A percentile compares a stretch with the other conserved stretches of the same genome.
phyloP scores from a whole-genome alignment of 2,888 invertebrate species.

The Drosophila leonis region DNA sequence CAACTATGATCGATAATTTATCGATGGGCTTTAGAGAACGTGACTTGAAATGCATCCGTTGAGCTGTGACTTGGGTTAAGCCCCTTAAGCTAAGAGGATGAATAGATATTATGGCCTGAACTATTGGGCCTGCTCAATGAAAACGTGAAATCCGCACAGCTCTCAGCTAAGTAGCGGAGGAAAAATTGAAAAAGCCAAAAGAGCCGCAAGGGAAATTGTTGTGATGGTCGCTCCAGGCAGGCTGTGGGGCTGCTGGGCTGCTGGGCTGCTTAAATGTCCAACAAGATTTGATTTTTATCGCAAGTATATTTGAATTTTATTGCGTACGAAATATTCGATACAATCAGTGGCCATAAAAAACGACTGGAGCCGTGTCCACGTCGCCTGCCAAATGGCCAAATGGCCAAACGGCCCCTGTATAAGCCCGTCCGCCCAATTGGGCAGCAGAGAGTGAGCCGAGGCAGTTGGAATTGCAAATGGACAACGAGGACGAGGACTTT shows the following conservation, averaged over 20 bases:
- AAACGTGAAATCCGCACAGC: constrained; percentile 16
- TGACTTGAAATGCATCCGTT: neutral
- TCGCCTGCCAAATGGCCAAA: constrained; percentile 62
- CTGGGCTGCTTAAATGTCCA: constrained; percentile 64
- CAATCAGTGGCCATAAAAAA: constrained; percentile 77
- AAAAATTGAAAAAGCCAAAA: constrained; percentile 64
- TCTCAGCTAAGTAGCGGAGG: constrained; percentile 11
- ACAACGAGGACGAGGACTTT: constrained; percentile 15
- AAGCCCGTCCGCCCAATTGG: constrained; percentile 26
- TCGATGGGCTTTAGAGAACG: neutral
- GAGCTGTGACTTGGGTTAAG: neutral
- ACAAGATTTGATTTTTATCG: constrained; percentile 84
- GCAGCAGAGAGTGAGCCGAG: neutral
- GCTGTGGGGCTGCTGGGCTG: neutral
- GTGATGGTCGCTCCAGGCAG: constrained; percentile 27
- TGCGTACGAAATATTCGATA: constrained; percentile 81
- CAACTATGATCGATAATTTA: neutral
- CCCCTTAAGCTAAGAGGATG: neutral
- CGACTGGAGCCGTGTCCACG: constrained; percentile 76
- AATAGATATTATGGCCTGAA: neutral
- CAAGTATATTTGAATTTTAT: constrained; percentile 85
- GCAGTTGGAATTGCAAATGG: constrained; percentile 22
- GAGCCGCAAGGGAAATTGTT: constrained; percentile 57
- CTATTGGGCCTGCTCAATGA: neutral
- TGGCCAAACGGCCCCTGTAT: constrained; percentile 10